A percentile compares a stretch with the other conserved stretches of the same genome.
These are phyloP conservation scores for Ciconia maguari DNA, from an alignment of 2,113 vertebrate genomes.

Conservation along the genomic window DNA sequence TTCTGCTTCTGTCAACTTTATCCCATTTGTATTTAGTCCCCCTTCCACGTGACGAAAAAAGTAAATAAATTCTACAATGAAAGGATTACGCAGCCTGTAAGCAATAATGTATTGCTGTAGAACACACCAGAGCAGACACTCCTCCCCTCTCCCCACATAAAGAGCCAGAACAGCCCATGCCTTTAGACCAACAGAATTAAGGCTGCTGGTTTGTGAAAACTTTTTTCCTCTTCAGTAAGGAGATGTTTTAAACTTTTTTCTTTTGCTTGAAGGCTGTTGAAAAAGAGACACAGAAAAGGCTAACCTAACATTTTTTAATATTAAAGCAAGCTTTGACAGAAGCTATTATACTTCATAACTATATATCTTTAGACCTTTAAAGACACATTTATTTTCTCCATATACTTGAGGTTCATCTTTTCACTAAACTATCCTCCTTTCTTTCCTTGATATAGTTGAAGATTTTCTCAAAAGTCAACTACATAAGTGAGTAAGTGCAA, in stretches of 20 bases:
- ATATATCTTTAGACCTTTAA: not conserved
- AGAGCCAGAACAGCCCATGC: not conserved
- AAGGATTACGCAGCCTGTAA: not conserved
- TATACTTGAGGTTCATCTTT: not conserved
- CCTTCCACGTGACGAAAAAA: constrained; percentile 3
- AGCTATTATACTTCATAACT: not conserved
- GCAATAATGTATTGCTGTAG: not conserved
- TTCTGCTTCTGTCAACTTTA: constrained; percentile 58
- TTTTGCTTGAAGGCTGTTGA: not conserved
- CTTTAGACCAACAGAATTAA: not conserved
- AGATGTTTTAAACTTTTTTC: not conserved
- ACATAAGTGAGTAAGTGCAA: not conserved
- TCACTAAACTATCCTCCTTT: not conserved
- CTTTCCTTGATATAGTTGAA: not conserved
- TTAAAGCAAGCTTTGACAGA: not conserved
- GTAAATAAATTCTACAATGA: constrained; percentile 40
- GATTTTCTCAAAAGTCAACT: not conserved
- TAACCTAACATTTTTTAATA: not conserved
- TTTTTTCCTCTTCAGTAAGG: not conserved
- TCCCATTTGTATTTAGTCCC: constrained; percentile 12
- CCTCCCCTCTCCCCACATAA: not conserved
- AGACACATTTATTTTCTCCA: not conserved
- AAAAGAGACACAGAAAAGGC: not conserved
- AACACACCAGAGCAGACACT: not conserved
- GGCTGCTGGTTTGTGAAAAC: not conserved